Percentiles rank a stretch among this genome's conserved stretches.
phyloP scores from a whole-genome alignment of 2,797 vertebrate genomes.

The Miichthys miiuy region DNA sequence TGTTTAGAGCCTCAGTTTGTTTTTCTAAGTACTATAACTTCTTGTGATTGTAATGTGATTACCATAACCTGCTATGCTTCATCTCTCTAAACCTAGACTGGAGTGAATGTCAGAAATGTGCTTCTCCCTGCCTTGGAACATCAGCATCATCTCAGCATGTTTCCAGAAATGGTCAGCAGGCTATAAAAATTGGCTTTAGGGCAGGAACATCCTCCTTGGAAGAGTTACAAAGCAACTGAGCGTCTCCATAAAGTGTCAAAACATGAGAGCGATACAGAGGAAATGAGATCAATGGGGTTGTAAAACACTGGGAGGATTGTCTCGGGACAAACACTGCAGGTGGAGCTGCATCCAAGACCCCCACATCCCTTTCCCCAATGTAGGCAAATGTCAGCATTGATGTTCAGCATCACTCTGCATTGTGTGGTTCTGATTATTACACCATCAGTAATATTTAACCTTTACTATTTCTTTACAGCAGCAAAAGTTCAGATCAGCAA shows the following conservation, averaged over 20 bases:
- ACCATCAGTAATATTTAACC: slow-evolving; percentile 33
- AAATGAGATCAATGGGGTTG: slow-evolving; percentile 60
- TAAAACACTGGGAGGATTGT: slow-evolving; percentile 66
- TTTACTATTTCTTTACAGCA: slow-evolving; percentile 34
- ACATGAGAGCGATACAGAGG: slow-evolving; percentile 67
- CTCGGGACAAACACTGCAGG: slow-evolving; percentile 66
- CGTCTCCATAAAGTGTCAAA: slow-evolving; percentile 72
- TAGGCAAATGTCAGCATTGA: slow-evolving; percentile 52
- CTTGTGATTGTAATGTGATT: slow-evolving; percentile 62
- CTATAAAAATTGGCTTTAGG: slow-evolving; percentile 67
- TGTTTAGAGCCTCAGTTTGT: slow-evolving; percentile 53
- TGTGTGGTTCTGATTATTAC: slow-evolving; percentile 55
- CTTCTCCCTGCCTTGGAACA: slow-evolving; percentile 53
- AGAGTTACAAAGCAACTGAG: slow-evolving; percentile 74
- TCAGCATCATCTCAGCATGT: slow-evolving; percentile 50
- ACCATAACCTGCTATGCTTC: slow-evolving; percentile 44
- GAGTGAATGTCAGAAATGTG: slow-evolving; percentile 49
- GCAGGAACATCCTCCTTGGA: slow-evolving; percentile 75
- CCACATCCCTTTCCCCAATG: slow-evolving; percentile 38
- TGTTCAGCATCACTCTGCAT: slow-evolving; percentile 45
- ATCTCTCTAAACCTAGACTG: slow-evolving; percentile 48
- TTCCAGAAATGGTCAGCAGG: slow-evolving; percentile 70
- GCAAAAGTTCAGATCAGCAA: slow-evolving; percentile 37
- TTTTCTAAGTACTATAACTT: slow-evolving; percentile 64
- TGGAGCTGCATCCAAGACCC: slow-evolving; percentile 56